Conservation (phyloP, 2,888 invertebrate species). For the Lycocerus yunnanus region DNA sequence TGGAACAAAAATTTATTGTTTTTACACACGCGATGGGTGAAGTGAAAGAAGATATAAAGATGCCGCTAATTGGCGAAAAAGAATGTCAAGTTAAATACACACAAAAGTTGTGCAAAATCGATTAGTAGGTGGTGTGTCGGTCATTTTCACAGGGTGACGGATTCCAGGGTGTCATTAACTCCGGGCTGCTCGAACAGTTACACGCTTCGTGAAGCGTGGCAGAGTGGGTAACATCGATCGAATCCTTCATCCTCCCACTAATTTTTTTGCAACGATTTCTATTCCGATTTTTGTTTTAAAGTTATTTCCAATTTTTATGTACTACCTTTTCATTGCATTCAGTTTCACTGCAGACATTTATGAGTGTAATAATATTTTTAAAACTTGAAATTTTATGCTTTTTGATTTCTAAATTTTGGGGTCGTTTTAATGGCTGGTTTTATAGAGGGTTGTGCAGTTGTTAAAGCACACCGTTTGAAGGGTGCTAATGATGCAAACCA, state of each 20-base stretch:
- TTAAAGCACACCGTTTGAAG: slow-evolving; percentile 10
- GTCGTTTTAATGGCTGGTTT: slow-evolving; percentile 10
- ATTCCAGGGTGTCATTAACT: slow-evolving; percentile 30
- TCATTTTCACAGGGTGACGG: slow-evolving; percentile 29
- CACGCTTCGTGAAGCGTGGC: slow-evolving; percentile 27
- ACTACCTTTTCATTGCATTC: neutral
- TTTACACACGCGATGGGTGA: neutral
- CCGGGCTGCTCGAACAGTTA: slow-evolving; percentile 24
- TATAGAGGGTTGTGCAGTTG: slow-evolving; percentile 4
- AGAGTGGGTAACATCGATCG: slow-evolving; percentile 19
- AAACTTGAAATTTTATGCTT: neutral
- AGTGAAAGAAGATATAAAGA: slow-evolving; percentile 8
- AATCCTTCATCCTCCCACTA: slow-evolving; percentile 13
- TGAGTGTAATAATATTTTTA: neutral
- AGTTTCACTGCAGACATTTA: neutral
- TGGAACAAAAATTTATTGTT: neutral
- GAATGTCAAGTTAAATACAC: slow-evolving; percentile 36
- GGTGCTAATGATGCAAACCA: slow-evolving; percentile 31
- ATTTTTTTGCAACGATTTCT: neutral
- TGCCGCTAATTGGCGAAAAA: slow-evolving; percentile 32
- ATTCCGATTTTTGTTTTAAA: neutral
- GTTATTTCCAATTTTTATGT: neutral
- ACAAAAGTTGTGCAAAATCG: slow-evolving; percentile 35
- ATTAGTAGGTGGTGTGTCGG: slow-evolving; percentile 34
- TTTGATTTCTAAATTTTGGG: slow-evolving; percentile 14